Evolutionary conservation across 2,888 invertebrate species (phyloP), one percentile per base, ranked within the genome.

Genomic region (Amphimallon solstitiale): DNA sequence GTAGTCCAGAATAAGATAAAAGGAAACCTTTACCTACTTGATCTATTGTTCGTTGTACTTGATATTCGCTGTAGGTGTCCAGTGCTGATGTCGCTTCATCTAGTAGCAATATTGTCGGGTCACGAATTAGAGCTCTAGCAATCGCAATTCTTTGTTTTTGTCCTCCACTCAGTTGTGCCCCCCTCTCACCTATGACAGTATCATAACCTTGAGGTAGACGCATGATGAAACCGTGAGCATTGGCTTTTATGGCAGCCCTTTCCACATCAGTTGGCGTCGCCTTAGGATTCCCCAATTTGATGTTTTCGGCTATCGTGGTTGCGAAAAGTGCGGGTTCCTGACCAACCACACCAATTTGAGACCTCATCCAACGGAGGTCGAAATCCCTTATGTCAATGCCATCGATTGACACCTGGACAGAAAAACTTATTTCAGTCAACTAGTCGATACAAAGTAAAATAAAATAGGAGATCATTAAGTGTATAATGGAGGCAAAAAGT

Each of bases 21-120:
- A 7, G 29, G 29, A 29, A 1, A 40, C 17, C 29, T 52, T 34
- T 12, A 43, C 71, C 74, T 78, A 89, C 92, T 83, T 87, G 90
- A 81, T 89, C 92, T 66, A 91, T 84, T 54, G 89, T 95, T n/a
- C 87, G 88, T 82, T 96, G 95, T 0, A 97, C 95, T 81, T 92
- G 89, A 0, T 90, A 87, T 84, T 97, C 97, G 68, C 93, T 94
- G 37, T 90, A 88, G 0, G 92, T 92, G 78, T 96, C 95, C 12
- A 95, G 84, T 0, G 95, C 95, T 1, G 94, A 95, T 0, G 96
- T 96, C 0, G 95, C 95, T 82, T 96, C 95, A 74, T 96, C 95
- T 12, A 93, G 79, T 1, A 94, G 82, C 38, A 94, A 82, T 70
- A 96, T 90, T 59, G 87, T 86, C 0, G 96, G 96, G 77, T 94